Percentiles rank a stretch among this genome's conserved stretches.
These are phyloP conservation scores for Pipa parva DNA, from an alignment of 2,113 vertebrate genomes.

Conservation along the genomic window DNA sequence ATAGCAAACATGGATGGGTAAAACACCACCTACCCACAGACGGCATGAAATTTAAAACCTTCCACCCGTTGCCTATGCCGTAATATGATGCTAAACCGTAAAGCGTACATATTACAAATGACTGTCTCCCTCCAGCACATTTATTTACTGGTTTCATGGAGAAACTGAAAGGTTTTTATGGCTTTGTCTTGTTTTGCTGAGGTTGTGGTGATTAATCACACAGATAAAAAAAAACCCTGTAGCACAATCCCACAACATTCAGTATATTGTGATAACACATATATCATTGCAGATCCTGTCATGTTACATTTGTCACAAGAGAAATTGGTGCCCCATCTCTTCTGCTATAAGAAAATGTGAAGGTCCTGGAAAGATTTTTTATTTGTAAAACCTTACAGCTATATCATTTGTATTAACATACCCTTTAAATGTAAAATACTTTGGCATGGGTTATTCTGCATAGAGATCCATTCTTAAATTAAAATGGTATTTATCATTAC, in stretches of 20 bases:
- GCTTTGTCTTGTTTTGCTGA: conserved; percentile 41
- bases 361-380: conserved; percentile 12
- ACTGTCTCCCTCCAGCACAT: neutral
- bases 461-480: too few species aligned
- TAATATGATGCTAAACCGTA: too few species aligned
- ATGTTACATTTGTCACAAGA: conserved; percentile 42
- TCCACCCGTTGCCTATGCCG: too few species aligned
- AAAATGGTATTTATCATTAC: neutral
- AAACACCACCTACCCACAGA: too few species aligned
- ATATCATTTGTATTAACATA: conserved; percentile 10
- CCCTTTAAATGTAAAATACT: too few species aligned
- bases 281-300: conserved; percentile 40
- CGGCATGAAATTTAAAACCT: too few species aligned
- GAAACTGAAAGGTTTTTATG: conserved; percentile 28
- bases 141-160: conserved; percentile 6
- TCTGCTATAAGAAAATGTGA: conserved; percentile 16
- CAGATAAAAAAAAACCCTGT: conserved; percentile 38
- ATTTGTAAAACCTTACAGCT: conserved; percentile 1
- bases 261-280: conserved; percentile 41
- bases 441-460: too few species aligned
- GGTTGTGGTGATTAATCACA: conserved; percentile 40
- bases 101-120: neutral
- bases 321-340: conserved; percentile 31
- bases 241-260: conserved; percentile 35
- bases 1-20: too few species aligned